Evolutionary conservation across 1,140 invertebrate species (phyloP), one percentile per base, ranked within the genome.

Genomic region (Battus philenor): DNA sequence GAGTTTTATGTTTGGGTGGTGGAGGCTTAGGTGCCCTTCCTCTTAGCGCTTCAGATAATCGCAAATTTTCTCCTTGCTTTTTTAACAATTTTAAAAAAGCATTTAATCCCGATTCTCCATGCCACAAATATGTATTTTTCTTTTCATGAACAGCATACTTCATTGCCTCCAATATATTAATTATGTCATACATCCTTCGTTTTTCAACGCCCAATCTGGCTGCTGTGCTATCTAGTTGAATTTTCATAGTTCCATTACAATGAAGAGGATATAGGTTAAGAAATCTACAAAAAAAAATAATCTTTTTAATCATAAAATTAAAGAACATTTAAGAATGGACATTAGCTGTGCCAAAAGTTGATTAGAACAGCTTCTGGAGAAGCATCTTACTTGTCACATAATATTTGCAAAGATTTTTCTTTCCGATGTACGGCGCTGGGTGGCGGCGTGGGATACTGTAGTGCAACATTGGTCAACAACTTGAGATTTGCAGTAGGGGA

Each of bases 101-200:
- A 57, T 87, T 76, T 44, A 87, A 54, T 59, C 82, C 74, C 58
- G 80, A 60, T 8, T 74, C 79, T 36, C 89, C 89, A 75, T 88
- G 87, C 89, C 89, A 90, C 5, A 86, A 61, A 58, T 90, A 90
- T 24, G 87, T 88, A 67, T 90, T 90, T 67, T 90, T 90, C 20
- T 87, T 84, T 58, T 88, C 87, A 53, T 90, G 87, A 6, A 89
- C 89, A 13, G 92, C 89, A 81, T 92, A 91, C 63, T 92, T 89
- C 56, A 93, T 87, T 67, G 91, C 91, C 68, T 93, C 92, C 33
- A 93, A 71, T 33, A 93, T 91, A 82, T 93, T 93, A 20, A 93
- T 91, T 47, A 93, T 93, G 61, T 93, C 92, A 83, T 93, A 93
- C 70, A 93, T 91, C 65, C 92, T 86, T 31, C 92, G 69, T 57